Base-by-base conservation (phyloP, 2,113 vertebrate species). In the Ptyas mucosa region DNA sequence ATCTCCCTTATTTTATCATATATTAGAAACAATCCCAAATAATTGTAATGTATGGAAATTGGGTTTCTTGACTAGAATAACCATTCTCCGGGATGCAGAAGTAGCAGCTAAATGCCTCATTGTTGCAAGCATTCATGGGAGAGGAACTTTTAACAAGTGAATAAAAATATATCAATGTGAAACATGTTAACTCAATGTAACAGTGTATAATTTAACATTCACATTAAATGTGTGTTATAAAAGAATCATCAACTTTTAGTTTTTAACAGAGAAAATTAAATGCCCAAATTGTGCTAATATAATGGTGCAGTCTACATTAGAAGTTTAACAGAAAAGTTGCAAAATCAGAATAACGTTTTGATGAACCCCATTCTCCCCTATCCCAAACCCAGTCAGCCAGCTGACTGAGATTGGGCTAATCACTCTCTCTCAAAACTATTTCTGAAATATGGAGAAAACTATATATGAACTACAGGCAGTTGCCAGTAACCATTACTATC, bases 21-120 rank as follows among this genome's bases (percentile, higher is more conserved):
- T 57, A 89, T 93, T 94, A 91, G 51, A 90, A 95, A 95, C 39
- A 94, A 94, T 53, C 52, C 6, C 87, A 90, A 94, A 88, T 93
- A 95, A 93, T 95, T 93, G 14, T 61, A 95, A 94, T 89, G 87
- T 90, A 94, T 64, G 90, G 94, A 95, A 95, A 95, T 86, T 94
- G 54, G 92, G 46, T 95, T 95, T n/a, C 43, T 94, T 95, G 89
- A 15, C 58, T 61, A 15, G 34, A 95, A 92, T 57, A 94, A 54
- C 85, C 29, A 88, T 61, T 93, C 46, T 95, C 91, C 86, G 88
- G 90, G 34, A 95, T 95, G 91, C 14, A 94, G 92, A 9, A 86
- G 46, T 26, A 93, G 54, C n/a, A 91, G 86, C 89, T 91, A 93
- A 93, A 93, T 91, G 91, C 18, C 91, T 93, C 15, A 14, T 69